These are phyloP conservation scores for Watsonalla binaria DNA, from an alignment of 2,888 invertebrate species.

Conservation along the genomic window DNA sequence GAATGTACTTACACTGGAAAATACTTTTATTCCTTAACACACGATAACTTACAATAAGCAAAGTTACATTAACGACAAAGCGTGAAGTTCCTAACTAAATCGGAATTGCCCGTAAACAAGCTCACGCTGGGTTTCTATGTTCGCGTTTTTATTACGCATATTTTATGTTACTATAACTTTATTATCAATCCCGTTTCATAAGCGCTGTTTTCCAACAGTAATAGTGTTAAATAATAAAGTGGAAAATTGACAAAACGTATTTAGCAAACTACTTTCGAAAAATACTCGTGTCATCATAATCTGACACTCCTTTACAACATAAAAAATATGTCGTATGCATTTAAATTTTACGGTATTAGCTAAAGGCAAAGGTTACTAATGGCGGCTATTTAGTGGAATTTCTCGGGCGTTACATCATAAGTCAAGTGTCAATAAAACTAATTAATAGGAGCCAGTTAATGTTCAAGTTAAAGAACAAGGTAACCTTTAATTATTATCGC, in stretches of 20 bases:
- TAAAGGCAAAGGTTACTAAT: not conserved
- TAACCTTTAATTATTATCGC: constrained; percentile 69
- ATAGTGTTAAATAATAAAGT: too few relatives aligned
- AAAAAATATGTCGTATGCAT: not conserved
- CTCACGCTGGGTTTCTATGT: constrained; percentile 33
- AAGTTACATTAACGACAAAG: constrained; percentile 40
- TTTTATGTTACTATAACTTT: not conserved
- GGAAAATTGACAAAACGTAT: too few relatives aligned
- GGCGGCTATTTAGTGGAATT: not conserved
- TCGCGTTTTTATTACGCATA: constrained; percentile 14
- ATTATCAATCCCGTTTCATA: not conserved
- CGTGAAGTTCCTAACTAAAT: constrained; percentile 50
- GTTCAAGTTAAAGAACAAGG: constrained; percentile 73
- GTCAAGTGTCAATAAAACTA: constrained; percentile 37
- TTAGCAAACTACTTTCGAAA: too few relatives aligned
- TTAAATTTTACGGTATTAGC: constrained; percentile 5
- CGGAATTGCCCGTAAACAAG: constrained; percentile 35
- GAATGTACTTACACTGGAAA: constrained; percentile 56
- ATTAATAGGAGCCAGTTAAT: constrained; percentile 63
- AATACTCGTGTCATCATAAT: too few relatives aligned
- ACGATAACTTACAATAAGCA: constrained; percentile 48
- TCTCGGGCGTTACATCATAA: constrained; percentile 4
- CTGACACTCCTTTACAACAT: too few relatives aligned
- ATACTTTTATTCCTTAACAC: constrained; percentile 57
- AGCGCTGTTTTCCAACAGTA: too few relatives aligned